Base-by-base conservation (phyloP, 2,888 invertebrate genomes). In the Ichneumoninae sp. region DNA sequence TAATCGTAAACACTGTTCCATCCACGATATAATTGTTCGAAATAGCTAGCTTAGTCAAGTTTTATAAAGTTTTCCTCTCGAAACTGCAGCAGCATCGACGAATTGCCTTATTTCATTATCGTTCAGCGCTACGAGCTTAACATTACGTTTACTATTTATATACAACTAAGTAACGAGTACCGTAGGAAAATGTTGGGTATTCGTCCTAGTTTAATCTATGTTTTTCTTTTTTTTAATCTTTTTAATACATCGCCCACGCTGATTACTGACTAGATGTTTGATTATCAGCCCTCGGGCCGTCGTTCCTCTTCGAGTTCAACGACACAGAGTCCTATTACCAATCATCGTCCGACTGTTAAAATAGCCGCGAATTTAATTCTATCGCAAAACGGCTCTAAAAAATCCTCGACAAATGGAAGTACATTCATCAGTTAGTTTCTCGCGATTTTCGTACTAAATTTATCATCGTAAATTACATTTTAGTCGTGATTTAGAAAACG, bases 201-300 rank as follows among this genome's bases (percentile, higher is more conserved):
- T 74, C 81, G 60, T 30, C 13, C 65, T 77, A 22, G 50, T 76
- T 13, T 63, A 60, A n/a, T 76, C 52, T 76, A 66, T 47, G 1
- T 63, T 78, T 47, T 60, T 26, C 19, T 65, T 57, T 13, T 47
- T 69, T 57, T 47, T 7, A 16, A 63, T 60, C n/a, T 63, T 70
- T 47, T 52, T 22, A 68, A 71, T 71, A 83, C 33, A 83, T 54
- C 60, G 54, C 52, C 52, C 36, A 44, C 73, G 30, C 66, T 13
- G 69, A 75, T 75, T 83, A 85, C 76, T 82, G 85, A 85, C 85
- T 79, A 85, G 71, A 75, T 52, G 68, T 85, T 85, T 85, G 81
- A 85, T 82, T 85, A 73, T 76, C 66, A 71, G 47, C 57, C 52
- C 75, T 73, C 79, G 57, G 52, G 47, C 7, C 73, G 70, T 52